Evolutionary conservation across 2,888 invertebrate species (phyloP).

Genomic region (Philhelius pedissequus): DNA sequence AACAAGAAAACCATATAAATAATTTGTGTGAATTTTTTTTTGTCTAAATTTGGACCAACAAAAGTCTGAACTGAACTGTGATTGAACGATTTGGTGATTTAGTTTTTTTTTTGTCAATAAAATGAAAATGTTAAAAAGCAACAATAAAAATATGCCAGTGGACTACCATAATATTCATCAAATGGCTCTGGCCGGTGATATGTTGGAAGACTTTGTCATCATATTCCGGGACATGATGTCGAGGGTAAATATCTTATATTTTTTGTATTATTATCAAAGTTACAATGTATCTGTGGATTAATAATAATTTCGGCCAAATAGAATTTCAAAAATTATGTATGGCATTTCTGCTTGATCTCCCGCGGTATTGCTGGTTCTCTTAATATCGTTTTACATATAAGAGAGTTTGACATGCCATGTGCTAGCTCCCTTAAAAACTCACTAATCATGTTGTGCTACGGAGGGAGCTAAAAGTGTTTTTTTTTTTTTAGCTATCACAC

Average conservation of each 20-base stretch:
- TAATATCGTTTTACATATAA: neutral
- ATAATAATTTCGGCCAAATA: neutral
- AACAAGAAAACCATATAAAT: neutral
- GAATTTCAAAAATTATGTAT: neutral
- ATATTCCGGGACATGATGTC: constrained; percentile 85
- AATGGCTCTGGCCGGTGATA: constrained; percentile 83
- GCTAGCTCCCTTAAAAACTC: constrained; percentile 26
- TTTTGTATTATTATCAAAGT: neutral
- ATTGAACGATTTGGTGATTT: constrained; percentile 52
- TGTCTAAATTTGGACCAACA: neutral
- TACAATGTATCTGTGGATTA: neutral
- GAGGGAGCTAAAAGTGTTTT: constrained; percentile 1
- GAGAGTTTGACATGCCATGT: constrained; percentile 29
- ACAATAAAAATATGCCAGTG: constrained; percentile 81
- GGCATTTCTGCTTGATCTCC: neutral
- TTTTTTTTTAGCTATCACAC: constrained; percentile 27
- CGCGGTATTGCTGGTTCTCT: constrained; percentile 1
- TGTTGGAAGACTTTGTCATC: constrained; percentile 86
- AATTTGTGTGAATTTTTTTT: constrained; percentile 34
- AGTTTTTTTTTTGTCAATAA: constrained; percentile 19
- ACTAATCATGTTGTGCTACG: constrained; percentile 3
- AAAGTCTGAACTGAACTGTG: constrained; percentile 23
- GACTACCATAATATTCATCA: constrained; percentile 82
- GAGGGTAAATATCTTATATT: constrained; percentile 80
- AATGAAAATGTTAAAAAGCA: constrained; percentile 75